Conservation (phyloP, 2,113 vertebrate genomes). For the Cercocebus atys region DNA sequence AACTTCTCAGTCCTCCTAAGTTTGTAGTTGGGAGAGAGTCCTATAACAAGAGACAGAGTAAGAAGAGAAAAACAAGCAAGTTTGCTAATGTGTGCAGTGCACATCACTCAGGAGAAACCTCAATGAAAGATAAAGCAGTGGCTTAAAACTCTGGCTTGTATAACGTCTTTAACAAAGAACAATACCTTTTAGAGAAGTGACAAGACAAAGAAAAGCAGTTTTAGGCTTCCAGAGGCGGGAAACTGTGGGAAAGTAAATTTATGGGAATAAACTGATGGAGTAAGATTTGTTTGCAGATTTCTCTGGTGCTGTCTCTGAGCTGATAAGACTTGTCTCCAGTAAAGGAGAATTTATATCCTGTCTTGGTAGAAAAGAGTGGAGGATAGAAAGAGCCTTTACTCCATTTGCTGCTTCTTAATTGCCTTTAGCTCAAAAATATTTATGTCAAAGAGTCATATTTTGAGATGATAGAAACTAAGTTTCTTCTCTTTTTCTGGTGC, state of each 20-base stretch:
- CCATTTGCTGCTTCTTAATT: not conserved
- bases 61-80: not conserved
- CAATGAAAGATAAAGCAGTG: not conserved
- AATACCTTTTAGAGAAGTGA: not conserved
- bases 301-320: not conserved
- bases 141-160: not conserved
- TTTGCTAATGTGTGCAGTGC: not conserved
- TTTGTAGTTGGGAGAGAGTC: not conserved
- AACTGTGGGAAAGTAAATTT: not conserved
- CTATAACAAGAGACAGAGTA: not conserved
- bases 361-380: not conserved
- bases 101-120: not conserved
- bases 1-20: not conserved
- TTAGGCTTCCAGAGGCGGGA: not conserved
- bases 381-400: not conserved
- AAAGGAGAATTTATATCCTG: not conserved
- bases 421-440: not conserved
- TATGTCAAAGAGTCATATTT: not conserved
- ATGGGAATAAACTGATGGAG: not conserved
- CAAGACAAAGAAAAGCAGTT: not conserved
- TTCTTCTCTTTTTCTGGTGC: not conserved
- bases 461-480: not conserved
- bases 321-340: not conserved
- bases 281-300: not conserved
- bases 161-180: not conserved